Evolutionary conservation across 2,888 invertebrate genomes (phyloP), one percentile per base, ranked within the genome.

Genomic region (Autographa pulchrina): DNA sequence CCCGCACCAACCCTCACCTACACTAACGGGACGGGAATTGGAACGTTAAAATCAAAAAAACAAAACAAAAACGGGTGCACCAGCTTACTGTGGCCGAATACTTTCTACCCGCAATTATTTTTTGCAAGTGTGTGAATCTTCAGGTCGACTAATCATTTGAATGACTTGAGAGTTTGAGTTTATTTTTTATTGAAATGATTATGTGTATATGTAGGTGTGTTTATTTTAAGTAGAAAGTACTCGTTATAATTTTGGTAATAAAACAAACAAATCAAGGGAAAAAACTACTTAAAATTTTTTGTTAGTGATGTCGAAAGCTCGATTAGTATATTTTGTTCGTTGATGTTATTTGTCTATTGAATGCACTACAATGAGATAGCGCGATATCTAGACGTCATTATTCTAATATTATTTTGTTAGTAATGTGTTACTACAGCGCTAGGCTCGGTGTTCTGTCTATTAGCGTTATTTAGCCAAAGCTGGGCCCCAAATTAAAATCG

Each of bases 1-100:
- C 81, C 91, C 93, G 87, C 91, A 91, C 92, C 92, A 92, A 81
- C 91, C 91, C 81, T 91, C 92, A 77, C 92, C 91, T 90, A 85
- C 77, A 87, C 94, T 94, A 94, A 74, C 72, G 82, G 89, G 90
- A 89, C 74, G 93, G 93, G 92, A 92, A 92, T 86, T 89, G 88
- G 88, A 82, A 80, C 71, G 78, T 86, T 84, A 80, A 84, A 77
- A 89, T 87, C 76, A 89, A 92, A 89, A 54, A 54, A 54, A 54
- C 77, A 80, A 86, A 88, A 87, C 78, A 73, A 85, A 90, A 91
- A 86, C 67, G 89, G 91, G 91, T 77, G 80, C 85, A 85, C 90
- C 93, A 92, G 91, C 92, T 91, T 86, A 58, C 67, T 61, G 16
- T 72, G 11, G 48, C 20, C 13, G 70, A 69, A 66, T 70, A 81